Evolutionary conservation across 2,113 vertebrate genomes (phyloP).

Genomic region (Alexandromys fortis): DNA sequence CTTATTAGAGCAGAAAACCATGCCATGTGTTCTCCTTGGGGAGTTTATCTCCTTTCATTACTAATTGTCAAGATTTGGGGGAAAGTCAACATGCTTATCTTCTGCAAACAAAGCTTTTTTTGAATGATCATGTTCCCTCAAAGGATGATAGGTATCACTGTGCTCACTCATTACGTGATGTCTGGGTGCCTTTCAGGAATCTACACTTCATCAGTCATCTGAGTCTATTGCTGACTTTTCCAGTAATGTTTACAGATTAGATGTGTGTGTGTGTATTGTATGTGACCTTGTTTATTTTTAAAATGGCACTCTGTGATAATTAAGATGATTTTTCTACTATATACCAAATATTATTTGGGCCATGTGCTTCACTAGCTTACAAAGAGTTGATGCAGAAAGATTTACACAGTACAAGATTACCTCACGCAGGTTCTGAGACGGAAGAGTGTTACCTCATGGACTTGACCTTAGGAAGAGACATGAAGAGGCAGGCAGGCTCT

Average conservation of each 20-base stretch:
- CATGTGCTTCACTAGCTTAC: not conserved
- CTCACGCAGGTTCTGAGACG: not conserved
- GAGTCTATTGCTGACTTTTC: not conserved
- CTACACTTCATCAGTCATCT: not conserved
- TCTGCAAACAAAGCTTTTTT: not conserved
- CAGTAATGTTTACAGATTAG: not conserved
- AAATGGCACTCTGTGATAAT: not conserved
- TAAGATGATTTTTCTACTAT: not conserved
- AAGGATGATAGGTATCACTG: not conserved
- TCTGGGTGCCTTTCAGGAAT: not conserved
- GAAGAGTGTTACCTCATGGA: not conserved
- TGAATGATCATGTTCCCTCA: conserved; percentile 7
- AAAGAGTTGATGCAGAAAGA: not conserved
- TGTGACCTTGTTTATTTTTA: not conserved
- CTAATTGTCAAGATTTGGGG: conserved; percentile 23
- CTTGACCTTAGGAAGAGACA: not conserved
- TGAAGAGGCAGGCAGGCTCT: not conserved
- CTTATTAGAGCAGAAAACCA: not conserved
- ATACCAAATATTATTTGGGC: not conserved
- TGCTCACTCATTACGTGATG: not conserved
- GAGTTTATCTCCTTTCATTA: not conserved
- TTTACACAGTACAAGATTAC: not conserved
- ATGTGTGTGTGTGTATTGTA: not conserved
- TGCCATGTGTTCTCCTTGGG: not conserved
- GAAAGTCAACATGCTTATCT: conserved; percentile 56